Evolutionary conservation across 2,797 vertebrate genomes (phyloP), one percentile per base, ranked within the genome.

Genomic region (Pseudomugil tenellus): DNA sequence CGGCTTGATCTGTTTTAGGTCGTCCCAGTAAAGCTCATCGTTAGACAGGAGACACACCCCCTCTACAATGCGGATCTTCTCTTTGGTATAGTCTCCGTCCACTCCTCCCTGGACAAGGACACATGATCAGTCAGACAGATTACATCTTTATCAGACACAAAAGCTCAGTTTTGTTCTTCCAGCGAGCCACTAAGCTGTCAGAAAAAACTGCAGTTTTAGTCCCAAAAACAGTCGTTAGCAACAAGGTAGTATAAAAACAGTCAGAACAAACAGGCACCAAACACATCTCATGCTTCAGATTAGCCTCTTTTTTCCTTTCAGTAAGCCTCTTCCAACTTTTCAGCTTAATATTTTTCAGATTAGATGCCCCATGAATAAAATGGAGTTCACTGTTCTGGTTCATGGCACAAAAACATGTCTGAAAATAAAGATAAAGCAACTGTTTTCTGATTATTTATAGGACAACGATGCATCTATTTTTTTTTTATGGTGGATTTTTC

Each of bases 1-100:
- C 31, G 94, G 95, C 78, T 96, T 97, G 80, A 98, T 94, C 90
- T 98, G 97, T 87, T 97, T 98, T 14, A 99, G 94, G 89, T 99
- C 96, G 46, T 98, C 97, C 98, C 97, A 99, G 85, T 97, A 97
- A 0, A 96, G 94, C 70, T 97, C 96, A 2, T 98, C 96, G 14
- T 93, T 93, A 64, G 97, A 96, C 81, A 99, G 94, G 63, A 99
- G 95, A 84, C 96, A 97, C 87, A 99, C 97, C 2, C 97, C 98
- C 91, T 99, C 98, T 74, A 98, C 97, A 5, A 99, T 98, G 81
- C 95, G 97, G 90, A 98, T 97, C 94, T 99, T 99, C 92, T 99
- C 97, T 92, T 97, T 98, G 76, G 95, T 97, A 90, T 97, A 98
- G 87, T 90, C 94, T 77, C 94, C 95, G 54, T 99, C 98, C 85